Percentiles rank a stretch among this genome's conserved stretches.
phyloP scores from a whole-genome alignment of 1,140 invertebrate species.

The Aplysia californica region DNA sequence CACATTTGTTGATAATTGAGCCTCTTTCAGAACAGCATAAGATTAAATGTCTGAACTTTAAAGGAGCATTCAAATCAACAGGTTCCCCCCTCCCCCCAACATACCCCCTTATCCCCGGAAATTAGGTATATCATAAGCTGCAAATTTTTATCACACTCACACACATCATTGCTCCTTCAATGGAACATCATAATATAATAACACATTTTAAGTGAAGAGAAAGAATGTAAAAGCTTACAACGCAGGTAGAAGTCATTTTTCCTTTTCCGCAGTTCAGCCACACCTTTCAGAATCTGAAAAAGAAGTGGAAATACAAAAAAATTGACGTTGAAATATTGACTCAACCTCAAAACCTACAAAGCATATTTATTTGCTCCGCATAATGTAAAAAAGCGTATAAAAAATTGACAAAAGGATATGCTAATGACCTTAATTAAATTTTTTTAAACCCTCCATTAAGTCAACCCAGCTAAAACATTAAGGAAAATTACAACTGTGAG shows the following conservation, averaged over 20 bases:
- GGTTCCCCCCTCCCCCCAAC: too few species aligned
- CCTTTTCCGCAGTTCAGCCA: conserved; percentile 45
- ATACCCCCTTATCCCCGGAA: too few species aligned
- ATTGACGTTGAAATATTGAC: neutral
- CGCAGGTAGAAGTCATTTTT: conserved; percentile 43
- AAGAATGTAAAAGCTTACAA: conserved; percentile 33
- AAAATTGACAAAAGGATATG: neutral
- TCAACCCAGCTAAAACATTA: neutral
- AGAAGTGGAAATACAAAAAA: neutral
- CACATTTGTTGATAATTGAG: too few species aligned
- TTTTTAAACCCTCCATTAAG: neutral
- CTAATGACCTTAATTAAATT: neutral
- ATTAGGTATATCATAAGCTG: neutral
- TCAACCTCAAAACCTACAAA: neutral
- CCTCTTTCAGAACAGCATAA: too few species aligned
- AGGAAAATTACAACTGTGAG: too few species aligned
- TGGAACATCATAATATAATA: neutral
- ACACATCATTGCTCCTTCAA: neutral
- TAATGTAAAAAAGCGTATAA: neutral
- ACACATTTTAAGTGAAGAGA: neutral
- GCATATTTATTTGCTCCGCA: neutral
- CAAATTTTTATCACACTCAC: neutral
- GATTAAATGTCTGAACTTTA: too few species aligned
- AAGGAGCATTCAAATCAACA: too few species aligned
- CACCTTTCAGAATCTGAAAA: conserved; percentile 47